Conservation (phyloP, 1,140 invertebrate species). For the Eulimnadia texana region DNA sequence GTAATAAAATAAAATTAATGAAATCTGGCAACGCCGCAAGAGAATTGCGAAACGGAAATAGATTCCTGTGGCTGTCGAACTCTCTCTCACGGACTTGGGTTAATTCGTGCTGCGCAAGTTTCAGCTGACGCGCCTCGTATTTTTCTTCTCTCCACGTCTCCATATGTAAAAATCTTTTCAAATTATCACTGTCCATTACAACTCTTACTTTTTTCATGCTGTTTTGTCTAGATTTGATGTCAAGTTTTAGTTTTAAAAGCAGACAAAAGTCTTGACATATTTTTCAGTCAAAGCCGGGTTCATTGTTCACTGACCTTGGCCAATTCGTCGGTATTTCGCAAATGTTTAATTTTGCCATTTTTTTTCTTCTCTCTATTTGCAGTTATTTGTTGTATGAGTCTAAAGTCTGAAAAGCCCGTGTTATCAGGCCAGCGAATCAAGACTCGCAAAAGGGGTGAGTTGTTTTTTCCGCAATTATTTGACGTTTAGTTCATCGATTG, state of each 20-base stretch:
- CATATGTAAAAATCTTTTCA: neutral
- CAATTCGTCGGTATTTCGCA: no score
- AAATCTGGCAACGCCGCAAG: neutral
- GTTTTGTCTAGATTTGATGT: no score
- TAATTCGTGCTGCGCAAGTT: neutral
- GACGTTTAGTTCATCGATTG: neutral
- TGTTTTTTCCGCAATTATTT: conserved; percentile 15
- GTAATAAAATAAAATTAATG: no score
- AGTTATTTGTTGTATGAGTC: conserved; percentile 98
- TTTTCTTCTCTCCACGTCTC: neutral
- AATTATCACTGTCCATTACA: neutral
- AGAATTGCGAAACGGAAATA: neutral
- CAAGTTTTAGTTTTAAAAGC: no score
- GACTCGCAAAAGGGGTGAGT: conserved; percentile 96
- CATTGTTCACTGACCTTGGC: neutral
- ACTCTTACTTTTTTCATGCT: neutral
- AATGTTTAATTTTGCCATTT: no score
- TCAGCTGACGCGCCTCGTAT: neutral
- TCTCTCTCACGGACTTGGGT: neutral
- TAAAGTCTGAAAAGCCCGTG: conserved; percentile 99
- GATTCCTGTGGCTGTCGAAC: neutral
- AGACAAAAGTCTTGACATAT: neutral
- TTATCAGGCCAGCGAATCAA: conserved; percentile 99
- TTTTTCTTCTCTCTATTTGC: conserved; percentile 42
- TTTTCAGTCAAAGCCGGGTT: neutral